Evolutionary conservation across 2,113 vertebrate species (phyloP).

Genomic region (Meriones unguiculatus): DNA sequence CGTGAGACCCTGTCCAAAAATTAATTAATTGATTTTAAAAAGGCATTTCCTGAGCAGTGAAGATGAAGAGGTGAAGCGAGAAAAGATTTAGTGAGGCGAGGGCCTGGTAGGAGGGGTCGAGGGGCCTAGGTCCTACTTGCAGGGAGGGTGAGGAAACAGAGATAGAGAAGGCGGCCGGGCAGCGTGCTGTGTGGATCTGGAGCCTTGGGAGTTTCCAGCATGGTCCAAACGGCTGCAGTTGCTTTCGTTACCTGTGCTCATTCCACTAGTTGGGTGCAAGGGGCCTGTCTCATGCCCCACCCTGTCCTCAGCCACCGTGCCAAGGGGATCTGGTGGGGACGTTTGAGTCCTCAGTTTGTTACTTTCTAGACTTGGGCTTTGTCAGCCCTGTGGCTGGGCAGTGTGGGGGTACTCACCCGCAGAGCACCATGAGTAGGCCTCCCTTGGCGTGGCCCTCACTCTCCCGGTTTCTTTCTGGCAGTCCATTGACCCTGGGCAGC

Average conservation of each 20-base stretch:
- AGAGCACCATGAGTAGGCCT: not conserved
- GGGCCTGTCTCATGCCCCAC: too few relatives aligned
- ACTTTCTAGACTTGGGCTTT: not conserved
- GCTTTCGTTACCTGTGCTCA: not conserved
- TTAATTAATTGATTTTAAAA: too few relatives aligned
- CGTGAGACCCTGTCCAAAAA: not conserved
- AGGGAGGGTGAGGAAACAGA: not conserved
- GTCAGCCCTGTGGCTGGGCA: not conserved
- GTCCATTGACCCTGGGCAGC: conserved; percentile 97
- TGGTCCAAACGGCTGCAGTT: accelerated
- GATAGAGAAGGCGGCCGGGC: not conserved
- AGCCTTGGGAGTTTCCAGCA: not conserved
- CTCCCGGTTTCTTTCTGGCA: conserved; percentile 59
- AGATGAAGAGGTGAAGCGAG: not conserved
- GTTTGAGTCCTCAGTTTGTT: not conserved
- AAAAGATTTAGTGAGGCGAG: not conserved
- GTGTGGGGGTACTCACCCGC: not conserved
- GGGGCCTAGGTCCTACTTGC: not conserved
- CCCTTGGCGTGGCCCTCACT: not conserved
- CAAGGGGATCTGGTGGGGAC: not conserved
- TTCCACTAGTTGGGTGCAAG: not conserved
- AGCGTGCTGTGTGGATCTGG: accelerated
- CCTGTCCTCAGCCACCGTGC: not conserved
- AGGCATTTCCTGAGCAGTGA: not conserved
- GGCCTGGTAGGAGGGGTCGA: not conserved